Evolutionary conservation across 2,797 vertebrate genomes (phyloP).

Genomic region (Selene dorsalis): DNA sequence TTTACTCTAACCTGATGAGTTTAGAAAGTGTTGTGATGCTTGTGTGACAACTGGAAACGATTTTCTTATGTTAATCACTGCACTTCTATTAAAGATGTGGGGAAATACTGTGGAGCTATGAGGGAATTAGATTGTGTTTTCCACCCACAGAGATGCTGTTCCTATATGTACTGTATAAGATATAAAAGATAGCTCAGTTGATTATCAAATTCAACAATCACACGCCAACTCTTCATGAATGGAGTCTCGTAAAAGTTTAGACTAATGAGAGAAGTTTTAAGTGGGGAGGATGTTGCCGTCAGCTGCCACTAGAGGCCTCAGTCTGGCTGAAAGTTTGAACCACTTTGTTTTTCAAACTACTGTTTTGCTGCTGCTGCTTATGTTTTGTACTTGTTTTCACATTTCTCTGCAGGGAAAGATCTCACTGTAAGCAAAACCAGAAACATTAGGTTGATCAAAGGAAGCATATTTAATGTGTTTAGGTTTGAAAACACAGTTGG

Average conservation of each 20-base stretch:
- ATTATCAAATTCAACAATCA: background rate
- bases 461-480: slow-evolving; percentile 84
- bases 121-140: slow-evolving; percentile 7
- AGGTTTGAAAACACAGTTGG: slow-evolving; percentile 80
- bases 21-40: slow-evolving; percentile 21
- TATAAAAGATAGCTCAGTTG: background rate
- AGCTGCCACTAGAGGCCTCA: slow-evolving; percentile 69
- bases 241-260: background rate
- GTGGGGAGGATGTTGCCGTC: slow-evolving; percentile 29
- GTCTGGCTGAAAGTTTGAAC: slow-evolving; percentile 44
- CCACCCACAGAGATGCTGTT: background rate
- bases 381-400: slow-evolving; percentile 57
- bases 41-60: slow-evolving; percentile 35
- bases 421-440: slow-evolving; percentile 71
- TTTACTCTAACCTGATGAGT: slow-evolving; percentile 53
- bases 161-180: background rate
- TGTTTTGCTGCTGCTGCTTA: slow-evolving; percentile 56
- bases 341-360: slow-evolving; percentile 55
- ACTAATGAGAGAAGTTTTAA: slow-evolving; percentile 21
- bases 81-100: slow-evolving; percentile 4
- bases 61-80: slow-evolving; percentile 18
- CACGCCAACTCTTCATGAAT: background rate
- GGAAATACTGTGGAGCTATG: slow-evolving; percentile 3
- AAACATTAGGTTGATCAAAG: slow-evolving; percentile 80
- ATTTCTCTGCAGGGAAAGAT: slow-evolving; percentile 66